Percentiles rank a stretch among this genome's conserved stretches.
phyloP scores from a whole-genome alignment of 2,888 invertebrate genomes.

The Zeuzera pyrina region DNA sequence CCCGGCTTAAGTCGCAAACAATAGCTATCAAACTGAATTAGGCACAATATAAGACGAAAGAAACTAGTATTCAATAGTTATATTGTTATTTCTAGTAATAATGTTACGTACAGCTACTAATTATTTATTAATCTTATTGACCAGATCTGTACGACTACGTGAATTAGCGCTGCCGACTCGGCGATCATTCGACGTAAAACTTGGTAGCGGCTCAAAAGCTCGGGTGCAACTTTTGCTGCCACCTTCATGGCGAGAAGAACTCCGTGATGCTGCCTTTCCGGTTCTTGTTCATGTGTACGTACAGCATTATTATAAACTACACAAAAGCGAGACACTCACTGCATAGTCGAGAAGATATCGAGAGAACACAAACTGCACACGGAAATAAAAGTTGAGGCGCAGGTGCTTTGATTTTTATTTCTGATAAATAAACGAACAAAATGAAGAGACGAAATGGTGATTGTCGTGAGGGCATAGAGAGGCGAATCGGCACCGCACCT shows the following conservation, averaged over 20 bases:
- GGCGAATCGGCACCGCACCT: too few relatives aligned
- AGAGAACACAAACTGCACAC: too few relatives aligned
- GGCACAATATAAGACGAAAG: too few relatives aligned
- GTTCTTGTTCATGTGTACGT: conserved; percentile 90
- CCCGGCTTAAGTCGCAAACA: too few relatives aligned
- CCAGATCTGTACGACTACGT: conserved; percentile 77
- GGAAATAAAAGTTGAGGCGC: too few relatives aligned
- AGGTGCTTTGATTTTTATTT: too few relatives aligned
- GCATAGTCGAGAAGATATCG: too few relatives aligned
- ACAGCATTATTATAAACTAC: background rate
- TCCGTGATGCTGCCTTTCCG: conserved; percentile 89
- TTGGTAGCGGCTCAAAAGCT: conserved; percentile 89
- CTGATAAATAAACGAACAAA: background rate
- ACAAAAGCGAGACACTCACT: too few relatives aligned
- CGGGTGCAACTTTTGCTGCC: conserved; percentile 91
- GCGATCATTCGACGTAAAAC: conserved; percentile 87
- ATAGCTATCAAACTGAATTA: too few relatives aligned
- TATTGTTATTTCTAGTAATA: background rate
- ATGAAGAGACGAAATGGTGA: too few relatives aligned
- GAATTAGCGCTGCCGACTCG: conserved; percentile 88
- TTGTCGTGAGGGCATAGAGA: too few relatives aligned
- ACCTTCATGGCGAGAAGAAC: conserved; percentile 89
- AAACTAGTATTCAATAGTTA: background rate
- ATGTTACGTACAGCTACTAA: background rate
- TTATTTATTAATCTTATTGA: conserved; percentile 7